Base-by-base conservation (phyloP, 2,113 vertebrate genomes). In the Apteryx mantelli region DNA sequence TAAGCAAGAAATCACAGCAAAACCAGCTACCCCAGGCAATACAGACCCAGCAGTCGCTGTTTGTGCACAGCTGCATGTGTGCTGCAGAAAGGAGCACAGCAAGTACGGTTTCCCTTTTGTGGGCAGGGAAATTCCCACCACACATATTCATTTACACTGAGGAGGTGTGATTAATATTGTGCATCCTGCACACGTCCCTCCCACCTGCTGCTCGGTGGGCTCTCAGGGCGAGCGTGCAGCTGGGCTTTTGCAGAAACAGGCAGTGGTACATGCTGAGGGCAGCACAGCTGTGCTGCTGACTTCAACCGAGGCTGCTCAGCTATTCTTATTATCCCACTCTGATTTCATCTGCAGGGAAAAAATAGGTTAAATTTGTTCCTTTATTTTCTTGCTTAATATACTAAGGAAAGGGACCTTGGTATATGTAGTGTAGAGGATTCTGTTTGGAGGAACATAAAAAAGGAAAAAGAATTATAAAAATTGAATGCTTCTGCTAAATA, bases 11-110 rank as follows among this genome's bases (percentile, higher is more conserved):
- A 22, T 44, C 56, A 76, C 4, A 52, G 40, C 70, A 85, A 82
- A 68, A 5, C 40, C 36, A 24, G 2, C 1, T 2, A 19, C 38
- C 19, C 6, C 3, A 1, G 48, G 28, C 60, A 15, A 20, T 25
- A 22, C 1, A 1, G 61, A n/a, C 44, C 18, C 68, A 74, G 4
- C 74, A 19, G 0, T 12, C 25, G 6, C 3, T 56, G 30, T 40
- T 52, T 34, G 20, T 14, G 5, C 2, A 2, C 30, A 42, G 70
- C n/a, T 89, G 48, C 42, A 5, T 34, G 14, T 7, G 53, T 40
- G 55, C 68, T 36, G 24, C 16, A 63, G 46, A 70, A 82, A 76
- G 82, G 34, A 70, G 17, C 50, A 5, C 55, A 46, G 71, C 0
- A 0, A 75, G 15, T 4, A 48, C 11, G 13, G 4, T 40, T 89